Evolutionary conservation across 2,888 invertebrate species (phyloP), one percentile per base, ranked within the genome.

Genomic region (Andrena dorsata): DNA sequence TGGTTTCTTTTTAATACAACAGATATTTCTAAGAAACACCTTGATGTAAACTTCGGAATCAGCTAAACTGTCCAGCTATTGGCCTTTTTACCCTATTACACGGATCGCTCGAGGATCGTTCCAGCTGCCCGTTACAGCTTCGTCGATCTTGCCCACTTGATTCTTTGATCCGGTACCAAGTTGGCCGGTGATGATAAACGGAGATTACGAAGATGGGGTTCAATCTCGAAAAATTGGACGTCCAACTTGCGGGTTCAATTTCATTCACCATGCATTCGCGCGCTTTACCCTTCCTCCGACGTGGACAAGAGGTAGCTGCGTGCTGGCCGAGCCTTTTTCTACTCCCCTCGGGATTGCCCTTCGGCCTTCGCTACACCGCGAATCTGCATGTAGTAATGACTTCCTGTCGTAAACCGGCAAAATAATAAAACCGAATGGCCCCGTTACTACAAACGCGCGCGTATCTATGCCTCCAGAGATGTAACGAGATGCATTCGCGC

Each of bases 351-450:
- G 61, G 80, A 82, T 76, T 86, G 78, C 73, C 84, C 82, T 74
- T 64, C 83, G 76, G 85, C 88, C 87, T 83, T 86, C 85, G 83
- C 81, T 75, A 60, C 84, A 79, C 83, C 86, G 86, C 83, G 89
- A 90, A 92, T 92, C 91, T 92, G 89, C 92, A 92, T 91, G 89
- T 87, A 76, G 91, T 92, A 92, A 92, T 92, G 91, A 92, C 92
- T 91, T 92, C 92, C 92, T 92, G 91, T 84, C 90, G 89, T 91
- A 90, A 89, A 89, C 79, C 82, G 84, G 85, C 83, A 71, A 87
- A 83, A 86, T 87, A 86, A 90, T 86, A 91, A 88, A 89, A 88
- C 80, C 80, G 85, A 87, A 83, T 83, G 83, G 82, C 81, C 90
- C 83, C 80, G 83, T 87, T 85, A 85, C 77, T 32, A 53, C 76